Evolutionary conservation across 2,888 invertebrate species (phyloP).

Genomic region (Microctonus brassicae): DNA sequence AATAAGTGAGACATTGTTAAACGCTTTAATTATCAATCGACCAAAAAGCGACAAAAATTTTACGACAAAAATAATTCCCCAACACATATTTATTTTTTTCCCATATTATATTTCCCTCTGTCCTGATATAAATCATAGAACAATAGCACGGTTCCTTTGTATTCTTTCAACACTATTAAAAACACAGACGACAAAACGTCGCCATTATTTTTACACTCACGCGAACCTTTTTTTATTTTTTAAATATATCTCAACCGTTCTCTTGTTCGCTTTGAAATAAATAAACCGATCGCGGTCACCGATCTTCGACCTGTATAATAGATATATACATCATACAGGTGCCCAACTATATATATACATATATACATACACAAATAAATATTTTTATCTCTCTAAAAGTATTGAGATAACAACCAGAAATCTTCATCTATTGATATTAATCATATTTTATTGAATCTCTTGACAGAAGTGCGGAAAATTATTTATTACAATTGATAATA

Average conservation of each 20-base stretch:
- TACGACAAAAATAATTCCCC: neutral
- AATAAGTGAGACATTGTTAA: conserved; percentile 24
- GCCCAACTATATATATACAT: neutral
- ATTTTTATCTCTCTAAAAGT: neutral
- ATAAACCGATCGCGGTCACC: conserved; percentile 25
- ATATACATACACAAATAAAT: too few relatives aligned
- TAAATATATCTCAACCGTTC: neutral
- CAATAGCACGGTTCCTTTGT: conserved; percentile 30
- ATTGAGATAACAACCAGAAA: neutral
- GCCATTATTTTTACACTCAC: neutral
- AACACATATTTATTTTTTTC: neutral
- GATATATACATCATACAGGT: neutral
- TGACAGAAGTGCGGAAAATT: neutral
- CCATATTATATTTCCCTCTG: conserved; percentile 14
- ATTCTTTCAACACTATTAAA: neutral
- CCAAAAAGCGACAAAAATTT: conserved; percentile 21
- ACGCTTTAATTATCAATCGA: neutral
- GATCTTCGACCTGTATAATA: conserved; percentile 33
- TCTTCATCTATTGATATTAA: neutral
- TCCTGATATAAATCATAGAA: conserved; percentile 33
- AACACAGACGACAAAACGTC: neutral
- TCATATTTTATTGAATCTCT: neutral
- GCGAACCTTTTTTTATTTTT: neutral
- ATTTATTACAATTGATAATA: neutral
- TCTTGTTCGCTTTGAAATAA: neutral